Conservation (phyloP, 2,113 vertebrate species). For the Falco punctatus region DNA sequence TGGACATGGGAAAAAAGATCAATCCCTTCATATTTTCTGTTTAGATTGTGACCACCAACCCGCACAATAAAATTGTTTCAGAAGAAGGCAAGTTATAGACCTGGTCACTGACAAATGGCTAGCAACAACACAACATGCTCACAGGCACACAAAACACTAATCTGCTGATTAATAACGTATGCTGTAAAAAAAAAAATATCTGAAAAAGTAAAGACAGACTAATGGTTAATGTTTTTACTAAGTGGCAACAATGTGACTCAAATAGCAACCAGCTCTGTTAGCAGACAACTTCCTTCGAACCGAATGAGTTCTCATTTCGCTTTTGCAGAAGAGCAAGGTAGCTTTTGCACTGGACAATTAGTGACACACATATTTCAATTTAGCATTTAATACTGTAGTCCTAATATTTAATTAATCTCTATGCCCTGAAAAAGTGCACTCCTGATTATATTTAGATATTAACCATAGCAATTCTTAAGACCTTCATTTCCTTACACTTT, state of each 20-base stretch:
- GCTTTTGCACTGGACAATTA: background rate
- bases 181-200: background rate
- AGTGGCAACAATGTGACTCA: background rate
- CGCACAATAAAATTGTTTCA: background rate
- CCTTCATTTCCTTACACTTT: background rate
- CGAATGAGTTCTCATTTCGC: rapidly evolving
- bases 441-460: background rate
- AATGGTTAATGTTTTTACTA: background rate
- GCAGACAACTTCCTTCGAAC: background rate
- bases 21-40: background rate
- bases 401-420: background rate
- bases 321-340: background rate
- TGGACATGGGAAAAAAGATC: background rate
- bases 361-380: background rate
- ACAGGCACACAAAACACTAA: background rate
- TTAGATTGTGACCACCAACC: background rate
- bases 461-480: background rate
- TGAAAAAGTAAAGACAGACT: background rate
- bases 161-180: background rate
- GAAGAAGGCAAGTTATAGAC: background rate
- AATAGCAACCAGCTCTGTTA: background rate
- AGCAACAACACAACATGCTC: background rate
- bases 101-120: background rate
- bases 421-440: background rate
- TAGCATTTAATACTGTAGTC: background rate